These are phyloP conservation scores for Pycnonotus jocosus DNA, from an alignment of 2,113 vertebrate species.

Conservation along the genomic window DNA sequence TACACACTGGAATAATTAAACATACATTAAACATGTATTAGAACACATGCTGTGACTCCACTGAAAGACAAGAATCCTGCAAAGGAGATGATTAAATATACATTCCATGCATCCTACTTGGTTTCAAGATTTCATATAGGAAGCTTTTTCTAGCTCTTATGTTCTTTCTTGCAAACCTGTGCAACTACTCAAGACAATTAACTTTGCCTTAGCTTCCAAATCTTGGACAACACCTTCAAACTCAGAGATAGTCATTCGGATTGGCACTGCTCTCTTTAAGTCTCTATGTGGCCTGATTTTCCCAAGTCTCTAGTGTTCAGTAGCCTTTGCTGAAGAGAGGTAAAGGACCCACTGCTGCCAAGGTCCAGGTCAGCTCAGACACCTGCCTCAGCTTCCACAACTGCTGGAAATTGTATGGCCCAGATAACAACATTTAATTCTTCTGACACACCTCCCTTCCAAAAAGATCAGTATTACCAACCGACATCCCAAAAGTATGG, in stretches of 20 bases:
- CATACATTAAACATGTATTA: neutral
- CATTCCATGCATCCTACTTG: neutral
- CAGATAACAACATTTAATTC: neutral
- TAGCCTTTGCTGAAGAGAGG: neutral
- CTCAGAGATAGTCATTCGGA: neutral
- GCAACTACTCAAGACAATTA: neutral
- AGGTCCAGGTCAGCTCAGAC: neutral
- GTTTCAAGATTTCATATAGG: neutral
- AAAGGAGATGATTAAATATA: neutral
- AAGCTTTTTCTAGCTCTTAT: neutral
- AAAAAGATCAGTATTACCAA: neutral
- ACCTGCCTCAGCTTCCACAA: neutral
- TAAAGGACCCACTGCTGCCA: neutral
- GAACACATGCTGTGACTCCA: neutral
- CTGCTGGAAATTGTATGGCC: neutral
- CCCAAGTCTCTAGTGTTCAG: neutral
- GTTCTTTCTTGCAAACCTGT: neutral
- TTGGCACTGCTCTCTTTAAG: neutral
- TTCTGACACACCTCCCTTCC: neutral
- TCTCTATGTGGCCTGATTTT: neutral
- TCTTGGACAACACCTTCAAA: neutral
- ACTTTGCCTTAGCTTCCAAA: neutral
- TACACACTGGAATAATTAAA: neutral
- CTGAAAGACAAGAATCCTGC: neutral
- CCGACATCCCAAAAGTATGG: neutral